A percentile compares a stretch with the other conserved stretches of the same genome.
These are phyloP conservation scores for Rousettus leschenaultii DNA, from an alignment of 2,113 vertebrate species.

Conservation along the genomic window DNA sequence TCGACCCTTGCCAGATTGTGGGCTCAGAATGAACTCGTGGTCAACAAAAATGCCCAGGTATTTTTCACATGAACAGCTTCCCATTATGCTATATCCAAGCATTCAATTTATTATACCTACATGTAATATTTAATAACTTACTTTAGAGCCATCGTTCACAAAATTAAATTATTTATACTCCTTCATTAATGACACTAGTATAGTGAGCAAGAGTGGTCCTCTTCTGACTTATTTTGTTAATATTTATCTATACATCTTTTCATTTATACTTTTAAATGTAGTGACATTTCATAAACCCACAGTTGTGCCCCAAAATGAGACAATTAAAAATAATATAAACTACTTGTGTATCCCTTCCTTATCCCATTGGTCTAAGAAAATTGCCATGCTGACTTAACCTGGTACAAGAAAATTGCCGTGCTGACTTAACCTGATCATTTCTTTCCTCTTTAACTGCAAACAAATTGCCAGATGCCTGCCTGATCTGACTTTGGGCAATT, in stretches of 20 bases:
- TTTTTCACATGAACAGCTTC: neutral
- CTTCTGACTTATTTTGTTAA: neutral
- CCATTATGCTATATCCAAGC: neutral
- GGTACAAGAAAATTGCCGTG: neutral
- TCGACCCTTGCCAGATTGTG: rapidly evolving
- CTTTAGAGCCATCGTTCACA: neutral
- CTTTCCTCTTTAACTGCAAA: neutral
- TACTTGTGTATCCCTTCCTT: neutral
- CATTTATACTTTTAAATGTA: neutral
- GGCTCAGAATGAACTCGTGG: neutral
- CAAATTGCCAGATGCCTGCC: neutral
- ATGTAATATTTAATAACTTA: neutral
- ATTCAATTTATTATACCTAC: neutral
- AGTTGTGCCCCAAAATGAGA: neutral
- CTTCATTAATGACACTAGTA: neutral
- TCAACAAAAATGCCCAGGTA: neutral
- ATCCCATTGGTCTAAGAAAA: neutral
- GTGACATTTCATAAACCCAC: neutral
- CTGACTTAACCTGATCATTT: neutral
- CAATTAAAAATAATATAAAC: neutral
- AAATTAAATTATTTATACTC: neutral
- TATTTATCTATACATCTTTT: neutral
- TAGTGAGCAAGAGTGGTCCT: neutral
- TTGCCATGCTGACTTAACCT: neutral
- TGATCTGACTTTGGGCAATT: neutral